A percentile compares a stretch with the other conserved stretches of the same genome.
phyloP scores from a whole-genome alignment of 2,797 vertebrate genomes.

The Sylvilagus floridanus region DNA sequence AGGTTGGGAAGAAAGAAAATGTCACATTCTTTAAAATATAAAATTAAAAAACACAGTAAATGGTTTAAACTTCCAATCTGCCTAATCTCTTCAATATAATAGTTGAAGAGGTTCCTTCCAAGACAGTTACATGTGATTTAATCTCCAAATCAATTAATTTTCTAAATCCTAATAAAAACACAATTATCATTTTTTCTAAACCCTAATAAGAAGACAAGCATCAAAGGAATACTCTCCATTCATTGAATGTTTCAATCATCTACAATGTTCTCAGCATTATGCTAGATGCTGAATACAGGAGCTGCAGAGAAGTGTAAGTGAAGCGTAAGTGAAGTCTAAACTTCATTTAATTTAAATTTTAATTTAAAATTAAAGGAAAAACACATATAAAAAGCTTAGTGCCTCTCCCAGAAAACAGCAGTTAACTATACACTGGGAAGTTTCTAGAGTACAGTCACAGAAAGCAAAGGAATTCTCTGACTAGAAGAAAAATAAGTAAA shows the following conservation, averaged over 20 bases:
- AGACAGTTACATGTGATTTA: neutral
- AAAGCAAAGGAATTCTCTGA: conserved; percentile 5
- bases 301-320: neutral
- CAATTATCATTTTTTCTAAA: neutral
- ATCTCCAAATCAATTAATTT: neutral
- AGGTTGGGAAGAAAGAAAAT: neutral
- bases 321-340: too few relatives aligned
- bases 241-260: neutral
- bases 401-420: neutral
- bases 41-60: conserved; percentile 1
- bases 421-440: neutral
- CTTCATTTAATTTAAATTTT: too few relatives aligned
- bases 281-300: neutral
- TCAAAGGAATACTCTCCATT: neutral
- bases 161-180: neutral
- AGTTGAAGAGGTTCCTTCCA: neutral
- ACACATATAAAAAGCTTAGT: neutral
- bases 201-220: neutral
- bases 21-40: conserved; percentile 39
- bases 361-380: neutral
- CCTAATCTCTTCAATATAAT: conserved; percentile 9
- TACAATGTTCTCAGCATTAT: neutral
- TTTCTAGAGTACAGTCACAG: neutral
- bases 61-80: neutral
- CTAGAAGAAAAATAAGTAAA: neutral